Percentiles rank a stretch among this genome's conserved stretches.
Conservation (phyloP, 2,113 vertebrate species). For the Caloenas nicobarica region DNA sequence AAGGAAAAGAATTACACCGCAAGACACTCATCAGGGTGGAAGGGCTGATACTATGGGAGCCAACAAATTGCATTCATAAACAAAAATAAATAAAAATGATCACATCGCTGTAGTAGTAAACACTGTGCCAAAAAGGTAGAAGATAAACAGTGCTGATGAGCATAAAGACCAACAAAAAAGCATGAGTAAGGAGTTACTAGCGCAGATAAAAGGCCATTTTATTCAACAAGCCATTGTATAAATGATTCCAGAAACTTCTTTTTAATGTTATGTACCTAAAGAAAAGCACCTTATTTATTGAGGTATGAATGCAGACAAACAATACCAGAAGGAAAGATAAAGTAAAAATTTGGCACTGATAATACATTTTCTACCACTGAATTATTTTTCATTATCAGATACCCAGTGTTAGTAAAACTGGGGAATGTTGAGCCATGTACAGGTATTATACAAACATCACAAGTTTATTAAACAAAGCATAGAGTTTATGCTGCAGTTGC, state of each 20-base stretch:
- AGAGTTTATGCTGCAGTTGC: neutral
- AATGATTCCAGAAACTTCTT: neutral
- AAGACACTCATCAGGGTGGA: neutral
- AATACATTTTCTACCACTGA: neutral
- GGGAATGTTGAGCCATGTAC: constrained; percentile 4
- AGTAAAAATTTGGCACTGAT: neutral
- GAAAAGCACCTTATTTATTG: neutral
- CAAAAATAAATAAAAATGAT: neutral
- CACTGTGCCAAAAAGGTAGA: neutral
- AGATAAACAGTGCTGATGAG: neutral
- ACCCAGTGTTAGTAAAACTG: neutral
- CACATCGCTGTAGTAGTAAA: neutral
- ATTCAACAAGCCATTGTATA: neutral
- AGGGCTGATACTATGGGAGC: neutral
- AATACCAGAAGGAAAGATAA: neutral
- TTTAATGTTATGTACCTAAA: neutral
- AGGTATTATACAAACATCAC: neutral
- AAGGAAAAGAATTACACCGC: neutral
- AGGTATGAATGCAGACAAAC: neutral
- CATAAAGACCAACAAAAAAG: neutral
- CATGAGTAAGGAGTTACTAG: neutral
- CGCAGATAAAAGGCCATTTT: neutral
- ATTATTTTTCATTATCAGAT: constrained; percentile 28
- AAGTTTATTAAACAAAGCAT: neutral
- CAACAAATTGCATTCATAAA: neutral